These are phyloP conservation scores for Bagarius yarrelli DNA, from an alignment of 2,113 vertebrate genomes.

Conservation along the genomic window DNA sequence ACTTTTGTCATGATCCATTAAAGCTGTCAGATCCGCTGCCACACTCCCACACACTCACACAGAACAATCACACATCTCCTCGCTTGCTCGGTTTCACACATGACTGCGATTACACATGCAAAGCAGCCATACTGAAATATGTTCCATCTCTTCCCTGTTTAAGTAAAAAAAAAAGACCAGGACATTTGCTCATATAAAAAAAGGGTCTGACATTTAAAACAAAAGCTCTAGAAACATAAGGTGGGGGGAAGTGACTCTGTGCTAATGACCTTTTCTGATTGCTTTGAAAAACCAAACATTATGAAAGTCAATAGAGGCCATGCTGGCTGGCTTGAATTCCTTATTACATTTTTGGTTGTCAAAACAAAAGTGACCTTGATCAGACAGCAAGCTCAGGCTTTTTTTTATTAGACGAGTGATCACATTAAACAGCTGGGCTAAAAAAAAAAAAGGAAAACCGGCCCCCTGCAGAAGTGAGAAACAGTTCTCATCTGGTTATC, in stretches of 20 bases:
- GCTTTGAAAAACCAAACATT: conserved; percentile 31
- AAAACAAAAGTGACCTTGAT: conserved; percentile 44
- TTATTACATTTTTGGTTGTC: conserved; percentile 37
- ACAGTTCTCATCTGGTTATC: conserved; percentile 15
- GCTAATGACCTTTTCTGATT: conserved; percentile 45
- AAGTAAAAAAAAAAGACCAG: conserved; percentile 27
- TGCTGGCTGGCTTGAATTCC: conserved; percentile 3
- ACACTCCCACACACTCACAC: conserved; percentile 12
- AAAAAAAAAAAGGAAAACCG: neutral
- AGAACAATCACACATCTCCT: conserved; percentile 33
- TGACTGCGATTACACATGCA: neutral
- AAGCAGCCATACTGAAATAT: conserved; percentile 16
- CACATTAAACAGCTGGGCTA: conserved; percentile 33
- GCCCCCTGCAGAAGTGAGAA: conserved; percentile 23
- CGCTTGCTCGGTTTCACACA: conserved; percentile 6
- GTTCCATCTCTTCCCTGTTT: conserved; percentile 1
- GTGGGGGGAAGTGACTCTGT: conserved; percentile 4
- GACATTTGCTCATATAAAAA: neutral
- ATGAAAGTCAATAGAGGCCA: conserved; percentile 29
- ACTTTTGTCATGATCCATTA: conserved; percentile 30
- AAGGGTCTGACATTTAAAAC: conserved; percentile 23
- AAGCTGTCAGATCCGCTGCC: conserved; percentile 26
- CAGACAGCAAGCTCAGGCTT: conserved; percentile 25
- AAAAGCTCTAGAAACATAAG: conserved; percentile 14
- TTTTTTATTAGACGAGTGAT: conserved; percentile 33